Evolutionary conservation across 2,797 vertebrate species (phyloP).

Genomic region (Cirrhinus mrigala): DNA sequence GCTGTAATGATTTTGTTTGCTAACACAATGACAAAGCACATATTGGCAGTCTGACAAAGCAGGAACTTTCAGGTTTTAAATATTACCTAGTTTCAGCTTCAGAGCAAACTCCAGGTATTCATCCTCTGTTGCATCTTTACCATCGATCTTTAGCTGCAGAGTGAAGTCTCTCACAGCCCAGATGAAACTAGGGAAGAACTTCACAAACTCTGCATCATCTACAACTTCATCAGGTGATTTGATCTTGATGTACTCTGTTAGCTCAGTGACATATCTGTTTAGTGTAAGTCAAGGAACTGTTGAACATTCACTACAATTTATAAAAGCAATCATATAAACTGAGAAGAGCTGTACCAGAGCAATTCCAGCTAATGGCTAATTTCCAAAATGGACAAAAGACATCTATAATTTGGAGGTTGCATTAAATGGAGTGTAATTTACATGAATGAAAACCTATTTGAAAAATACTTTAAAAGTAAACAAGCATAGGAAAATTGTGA

Average conservation of each 20-base stretch:
- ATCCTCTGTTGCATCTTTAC: slow-evolving; percentile 52
- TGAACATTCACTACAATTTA: not conserved
- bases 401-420: not conserved
- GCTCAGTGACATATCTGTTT: slow-evolving; percentile 62
- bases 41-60: not conserved
- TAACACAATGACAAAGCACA: not conserved
- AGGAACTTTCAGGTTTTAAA: not conserved
- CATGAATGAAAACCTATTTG: too few relatives aligned
- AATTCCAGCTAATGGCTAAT: not conserved
- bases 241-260: slow-evolving; percentile 66
- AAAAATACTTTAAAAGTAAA: too few relatives aligned
- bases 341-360: not conserved
- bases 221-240: slow-evolving; percentile 51
- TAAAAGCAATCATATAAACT: not conserved
- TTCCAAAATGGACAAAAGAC: not conserved
- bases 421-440: not conserved
- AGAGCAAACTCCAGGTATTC: slow-evolving; percentile 65
- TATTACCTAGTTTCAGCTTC: slow-evolving; percentile 60
- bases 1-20: not conserved
- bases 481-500: not conserved
- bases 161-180: slow-evolving; percentile 67
- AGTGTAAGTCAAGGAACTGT: not conserved
- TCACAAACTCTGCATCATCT: slow-evolving; percentile 62
- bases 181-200: slow-evolving; percentile 67
- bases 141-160: slow-evolving; percentile 56